These are phyloP conservation scores for Iselma pallidipennis DNA, from an alignment of 2,888 invertebrate species.

Conservation along the genomic window DNA sequence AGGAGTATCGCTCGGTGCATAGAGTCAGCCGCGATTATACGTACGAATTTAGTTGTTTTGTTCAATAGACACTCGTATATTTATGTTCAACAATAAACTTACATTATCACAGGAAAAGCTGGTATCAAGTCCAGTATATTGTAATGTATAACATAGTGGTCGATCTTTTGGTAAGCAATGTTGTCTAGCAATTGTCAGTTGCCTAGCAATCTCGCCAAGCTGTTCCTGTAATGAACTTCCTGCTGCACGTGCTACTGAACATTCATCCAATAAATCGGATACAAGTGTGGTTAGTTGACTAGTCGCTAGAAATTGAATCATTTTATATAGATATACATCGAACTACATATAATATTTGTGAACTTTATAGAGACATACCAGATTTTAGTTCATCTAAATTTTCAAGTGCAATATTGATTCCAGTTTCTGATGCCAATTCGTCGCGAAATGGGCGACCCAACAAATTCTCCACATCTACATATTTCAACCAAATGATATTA, in stretches of 20 bases:
- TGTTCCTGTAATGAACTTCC: constrained; percentile 62
- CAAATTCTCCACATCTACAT: constrained; percentile 70
- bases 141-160: constrained; percentile 75
- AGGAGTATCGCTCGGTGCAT: no score
- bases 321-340: neutral
- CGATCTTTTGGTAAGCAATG: constrained; percentile 72
- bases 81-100: no score
- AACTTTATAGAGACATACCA: constrained; percentile 58
- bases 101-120: constrained; percentile 67
- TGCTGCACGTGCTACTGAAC: constrained; percentile 60
- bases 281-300: constrained; percentile 63
- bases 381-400: constrained; percentile 71
- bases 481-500: constrained; percentile 8
- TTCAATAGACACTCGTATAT: no score
- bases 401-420: constrained; percentile 74
- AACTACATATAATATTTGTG: neutral
- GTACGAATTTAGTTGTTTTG: no score
- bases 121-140: constrained; percentile 70
- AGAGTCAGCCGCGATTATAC: no score
- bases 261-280: constrained; percentile 61
- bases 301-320: constrained; percentile 57
- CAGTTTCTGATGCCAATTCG: constrained; percentile 73
- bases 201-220: constrained; percentile 63
- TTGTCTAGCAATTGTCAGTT: constrained; percentile 64
- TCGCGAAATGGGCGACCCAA: constrained; percentile 78